Base-by-base conservation (phyloP, 2,113 vertebrate species). In the Zosterops pallidus region DNA sequence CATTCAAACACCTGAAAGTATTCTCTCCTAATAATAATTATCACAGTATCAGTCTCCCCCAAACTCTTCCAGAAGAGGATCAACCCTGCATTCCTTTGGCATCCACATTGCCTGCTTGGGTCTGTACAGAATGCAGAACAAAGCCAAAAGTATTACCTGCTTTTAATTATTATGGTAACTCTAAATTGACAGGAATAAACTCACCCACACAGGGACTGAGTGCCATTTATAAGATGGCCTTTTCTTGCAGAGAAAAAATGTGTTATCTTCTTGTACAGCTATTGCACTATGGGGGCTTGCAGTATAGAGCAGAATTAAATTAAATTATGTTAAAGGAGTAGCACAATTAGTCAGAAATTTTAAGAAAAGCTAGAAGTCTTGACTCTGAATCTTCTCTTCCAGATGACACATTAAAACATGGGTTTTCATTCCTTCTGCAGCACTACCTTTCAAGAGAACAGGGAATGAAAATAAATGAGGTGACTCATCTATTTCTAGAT, bases 1-100 rank as follows among this genome's bases (percentile, higher is more conserved):
- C 63, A 92, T 89, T 94, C 42, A 90, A 88, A 80, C 41, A 77
- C 68, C 74, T 85, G 33, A 63, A 84, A 93, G 18, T 83, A 57
- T 37, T 83, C 47, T 82, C 49, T 84, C 53, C 47, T 80, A 83
- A 79, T 84, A 86, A 46, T 87, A 94, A 87, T 91, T 81, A 81
- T 14, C 62, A 44, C 46, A 72, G 49, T 39, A 83, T 56, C 47
- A 68, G 53, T 49, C 62, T 92, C 13, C 44, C 12, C 29, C 4
- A 56, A 47, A 7, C 14, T 64, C 50, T 86, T 92, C 59, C 47
- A 91, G 63, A 49, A 77, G 16, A 79, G 28, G 67, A 90, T 79
- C 74, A 96, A 79, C 39, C 12, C 47, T 44, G 28, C 72, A 86
- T 85, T 81, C 71, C 74, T 96, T 83, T 20, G 3, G 60, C 44